phyloP scores from a whole-genome alignment of 2,888 invertebrate species.

The Ligdia adustata region DNA sequence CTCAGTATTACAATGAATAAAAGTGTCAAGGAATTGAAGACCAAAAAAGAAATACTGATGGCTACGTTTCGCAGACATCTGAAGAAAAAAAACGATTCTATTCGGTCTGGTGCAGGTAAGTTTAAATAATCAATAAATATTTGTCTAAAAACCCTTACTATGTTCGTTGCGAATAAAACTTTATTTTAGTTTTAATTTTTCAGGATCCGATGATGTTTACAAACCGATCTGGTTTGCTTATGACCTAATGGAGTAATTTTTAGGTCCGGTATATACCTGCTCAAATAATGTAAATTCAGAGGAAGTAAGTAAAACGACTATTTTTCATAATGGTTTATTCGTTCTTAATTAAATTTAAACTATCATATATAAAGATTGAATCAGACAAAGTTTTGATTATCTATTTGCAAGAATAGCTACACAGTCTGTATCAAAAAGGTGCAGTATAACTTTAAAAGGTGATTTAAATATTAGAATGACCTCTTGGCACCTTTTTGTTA shows the following conservation, averaged over 20 bases:
- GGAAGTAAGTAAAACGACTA: neutral
- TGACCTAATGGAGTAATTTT: neutral
- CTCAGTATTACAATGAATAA: conserved; percentile 1
- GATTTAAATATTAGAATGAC: neutral
- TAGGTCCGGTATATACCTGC: neutral
- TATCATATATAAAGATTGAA: no score
- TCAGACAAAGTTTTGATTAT: no score
- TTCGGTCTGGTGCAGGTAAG: neutral
- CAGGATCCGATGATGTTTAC: neutral
- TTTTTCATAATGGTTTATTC: neutral
- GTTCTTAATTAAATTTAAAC: neutral
- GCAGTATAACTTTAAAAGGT: neutral
- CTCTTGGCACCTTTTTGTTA: neutral
- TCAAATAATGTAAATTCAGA: neutral
- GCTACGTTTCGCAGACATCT: neutral
- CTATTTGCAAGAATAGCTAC: no score
- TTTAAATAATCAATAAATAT: neutral
- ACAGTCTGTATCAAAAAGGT: neutral
- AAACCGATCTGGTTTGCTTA: conserved; percentile 2
- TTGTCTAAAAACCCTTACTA: neutral
- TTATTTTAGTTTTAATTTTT: neutral
- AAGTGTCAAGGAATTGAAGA: neutral
- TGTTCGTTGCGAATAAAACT: neutral
- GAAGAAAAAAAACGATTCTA: neutral
- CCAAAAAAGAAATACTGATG: conserved; percentile 2